phyloP scores from a whole-genome alignment of 2,113 vertebrate species.

The Chaenocephalus aceratus region DNA sequence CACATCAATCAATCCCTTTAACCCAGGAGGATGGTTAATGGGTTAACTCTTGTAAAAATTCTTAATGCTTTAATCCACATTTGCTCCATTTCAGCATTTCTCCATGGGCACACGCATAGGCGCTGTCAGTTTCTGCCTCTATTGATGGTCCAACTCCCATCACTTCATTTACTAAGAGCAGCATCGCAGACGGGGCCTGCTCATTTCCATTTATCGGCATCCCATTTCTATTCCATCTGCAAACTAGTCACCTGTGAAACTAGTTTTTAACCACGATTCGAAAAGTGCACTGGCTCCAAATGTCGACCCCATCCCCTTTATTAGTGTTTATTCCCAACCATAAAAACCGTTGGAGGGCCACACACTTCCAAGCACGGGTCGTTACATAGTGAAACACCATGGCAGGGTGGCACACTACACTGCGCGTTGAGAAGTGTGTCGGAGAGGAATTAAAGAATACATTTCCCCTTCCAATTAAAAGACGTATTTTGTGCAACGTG shows the following conservation, averaged over 20 bases:
- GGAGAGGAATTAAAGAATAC: slow-evolving; percentile 74
- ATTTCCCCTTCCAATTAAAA: slow-evolving; percentile 78
- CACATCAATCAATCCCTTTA: not conserved
- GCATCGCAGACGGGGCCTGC: slow-evolving; percentile 52
- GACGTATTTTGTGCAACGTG: slow-evolving; percentile 63
- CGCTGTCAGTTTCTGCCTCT: slow-evolving; percentile 27
- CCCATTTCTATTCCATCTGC: slow-evolving; percentile 82
- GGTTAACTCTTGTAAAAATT: not conserved
- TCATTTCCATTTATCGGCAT: slow-evolving; percentile 82
- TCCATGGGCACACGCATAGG: not conserved
- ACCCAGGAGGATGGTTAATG: not conserved
- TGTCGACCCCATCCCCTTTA: slow-evolving; percentile 66
- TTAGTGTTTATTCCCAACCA: slow-evolving; percentile 76
- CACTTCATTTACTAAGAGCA: slow-evolving; percentile 73
- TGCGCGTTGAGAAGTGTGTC: slow-evolving; percentile 60
- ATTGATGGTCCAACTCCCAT: slow-evolving; percentile 58
- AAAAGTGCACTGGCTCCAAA: slow-evolving; percentile 52
- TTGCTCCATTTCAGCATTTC: slow-evolving; percentile 14
- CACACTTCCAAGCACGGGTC: slow-evolving; percentile 55
- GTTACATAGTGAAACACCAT: slow-evolving; percentile 80
- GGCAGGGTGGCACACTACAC: slow-evolving; percentile 66
- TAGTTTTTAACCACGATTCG: slow-evolving; percentile 81
- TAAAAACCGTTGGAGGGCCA: slow-evolving; percentile 75
- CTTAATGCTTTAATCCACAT: slow-evolving; percentile 30
- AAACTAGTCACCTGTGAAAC: slow-evolving; percentile 84